Conservation (phyloP, 2,113 vertebrate genomes). For the Athene cunicularia region DNA sequence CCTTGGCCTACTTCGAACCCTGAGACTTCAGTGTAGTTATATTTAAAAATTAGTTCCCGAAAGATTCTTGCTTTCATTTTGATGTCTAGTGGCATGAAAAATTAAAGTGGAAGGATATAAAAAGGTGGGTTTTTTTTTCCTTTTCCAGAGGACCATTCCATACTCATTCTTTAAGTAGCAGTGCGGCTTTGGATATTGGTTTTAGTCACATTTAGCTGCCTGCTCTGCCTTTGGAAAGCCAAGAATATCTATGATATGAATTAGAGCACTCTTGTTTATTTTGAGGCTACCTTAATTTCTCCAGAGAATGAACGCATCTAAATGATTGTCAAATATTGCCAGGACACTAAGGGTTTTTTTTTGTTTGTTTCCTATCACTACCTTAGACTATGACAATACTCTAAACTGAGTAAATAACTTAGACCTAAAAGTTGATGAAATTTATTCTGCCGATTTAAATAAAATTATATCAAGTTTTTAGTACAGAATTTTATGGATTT, state of each 20-base stretch:
- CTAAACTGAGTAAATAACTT: neutral
- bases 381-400: neutral
- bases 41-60: slow-evolving; percentile 12
- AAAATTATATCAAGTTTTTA: neutral
- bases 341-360: neutral
- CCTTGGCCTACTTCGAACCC: neutral
- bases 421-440: neutral
- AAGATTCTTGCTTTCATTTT: neutral
- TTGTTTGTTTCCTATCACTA: neutral
- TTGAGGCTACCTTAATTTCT: neutral
- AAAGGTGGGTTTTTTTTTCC: fast-evolving
- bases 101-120: neutral
- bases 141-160: neutral
- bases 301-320: neutral
- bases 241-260: neutral
- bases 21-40: neutral
- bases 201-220: neutral
- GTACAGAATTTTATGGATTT: neutral
- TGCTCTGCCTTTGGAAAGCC: neutral
- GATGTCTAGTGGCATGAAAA: neutral
- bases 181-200: neutral
- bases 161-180: neutral
- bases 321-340: neutral
- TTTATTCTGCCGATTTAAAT: neutral
- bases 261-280: neutral